Base-by-base conservation (phyloP, 2,888 invertebrate species). In the Drosophila paranaensis region DNA sequence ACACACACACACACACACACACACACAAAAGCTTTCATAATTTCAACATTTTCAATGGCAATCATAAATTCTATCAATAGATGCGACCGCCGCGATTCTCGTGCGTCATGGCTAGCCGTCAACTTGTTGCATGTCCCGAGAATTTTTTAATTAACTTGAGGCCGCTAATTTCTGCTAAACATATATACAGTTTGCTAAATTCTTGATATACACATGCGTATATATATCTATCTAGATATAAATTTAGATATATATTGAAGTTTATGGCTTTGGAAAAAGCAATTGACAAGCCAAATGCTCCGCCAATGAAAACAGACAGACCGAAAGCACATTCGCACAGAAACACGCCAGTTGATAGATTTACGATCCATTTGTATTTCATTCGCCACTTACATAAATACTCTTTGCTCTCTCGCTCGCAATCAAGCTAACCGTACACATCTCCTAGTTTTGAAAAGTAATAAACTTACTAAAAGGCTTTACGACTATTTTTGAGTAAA, bases 91-190 rank as follows among this genome's bases (percentile, higher is more conserved):
- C 57, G 60, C 62, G 70, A 57, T 64, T 67, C 63, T 71, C 77
- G 89, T 84, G 89, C 84, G 84, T 84, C 84, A 84, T 60, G 79
- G 71, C 72, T 77, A 87, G 84, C 84, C 87, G 87, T 84, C 84
- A 88, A 83, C 89, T 86, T 84, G 83, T 88, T 86, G 89, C 87
- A 80, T 80, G 86, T 73, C 79, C 71, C 77, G 67, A 77, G 51
- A 66, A 75, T 64, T 78, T 77, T 67, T 77, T 77, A 77, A 77
- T 77, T 77, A 79, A 77, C 77, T 77, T 77, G 75, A 71, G 79
- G 79, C 71, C 79, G 77, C 71, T 75, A 79, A 74, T 79, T 77
- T 73, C 39, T 69, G 57, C 61, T 58, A 65, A 73, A 77, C 53
- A 65, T 69, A 63, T 68, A 65, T 65, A 65, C 64, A 58, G 61